phyloP scores from a whole-genome alignment of 2,888 invertebrate species.

The Brachylomia viminalis region DNA sequence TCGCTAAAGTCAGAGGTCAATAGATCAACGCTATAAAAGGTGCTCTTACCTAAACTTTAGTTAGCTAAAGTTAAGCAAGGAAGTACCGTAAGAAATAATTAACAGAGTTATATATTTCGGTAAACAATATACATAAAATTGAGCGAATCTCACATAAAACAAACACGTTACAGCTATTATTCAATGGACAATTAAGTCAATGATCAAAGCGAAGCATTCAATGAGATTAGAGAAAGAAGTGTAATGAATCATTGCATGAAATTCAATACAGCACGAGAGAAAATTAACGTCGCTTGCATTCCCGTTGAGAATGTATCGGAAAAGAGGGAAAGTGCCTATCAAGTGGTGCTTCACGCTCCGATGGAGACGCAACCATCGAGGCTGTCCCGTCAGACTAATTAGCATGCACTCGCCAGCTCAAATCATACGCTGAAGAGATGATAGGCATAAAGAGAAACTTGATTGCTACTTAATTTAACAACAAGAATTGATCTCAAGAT shows the following conservation, averaged over 20 bases:
- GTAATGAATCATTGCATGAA: conserved; percentile 62
- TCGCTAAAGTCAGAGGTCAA: not conserved
- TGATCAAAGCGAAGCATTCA: conserved; percentile 50
- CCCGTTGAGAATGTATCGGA: conserved; percentile 75
- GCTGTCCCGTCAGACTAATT: conserved; percentile 55
- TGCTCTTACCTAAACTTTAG: conserved; percentile 7
- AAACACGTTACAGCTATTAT: conserved; percentile 54
- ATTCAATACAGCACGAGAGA: conserved; percentile 63
- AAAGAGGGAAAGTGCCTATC: conserved; percentile 83
- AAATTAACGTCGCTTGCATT: conserved; percentile 71
- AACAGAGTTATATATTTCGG: no score
- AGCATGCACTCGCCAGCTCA: conserved; percentile 52
- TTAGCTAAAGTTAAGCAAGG: not conserved
- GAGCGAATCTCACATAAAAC: conserved; percentile 10
- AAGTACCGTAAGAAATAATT: not conserved
- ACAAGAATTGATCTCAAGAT: conserved; percentile 39
- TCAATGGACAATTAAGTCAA: conserved; percentile 56
- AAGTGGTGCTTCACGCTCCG: conserved; percentile 70
- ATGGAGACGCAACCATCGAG: conserved; percentile 66
- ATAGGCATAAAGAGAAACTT: conserved; percentile 64
- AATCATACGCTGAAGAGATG: conserved; percentile 53
- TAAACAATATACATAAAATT: conserved; percentile 14
- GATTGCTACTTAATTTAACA: conserved; percentile 46
- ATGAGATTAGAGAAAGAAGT: conserved; percentile 50
- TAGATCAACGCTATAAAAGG: not conserved